Conservation (phyloP, 2,797 vertebrate genomes). For the Podargus strigoides region DNA sequence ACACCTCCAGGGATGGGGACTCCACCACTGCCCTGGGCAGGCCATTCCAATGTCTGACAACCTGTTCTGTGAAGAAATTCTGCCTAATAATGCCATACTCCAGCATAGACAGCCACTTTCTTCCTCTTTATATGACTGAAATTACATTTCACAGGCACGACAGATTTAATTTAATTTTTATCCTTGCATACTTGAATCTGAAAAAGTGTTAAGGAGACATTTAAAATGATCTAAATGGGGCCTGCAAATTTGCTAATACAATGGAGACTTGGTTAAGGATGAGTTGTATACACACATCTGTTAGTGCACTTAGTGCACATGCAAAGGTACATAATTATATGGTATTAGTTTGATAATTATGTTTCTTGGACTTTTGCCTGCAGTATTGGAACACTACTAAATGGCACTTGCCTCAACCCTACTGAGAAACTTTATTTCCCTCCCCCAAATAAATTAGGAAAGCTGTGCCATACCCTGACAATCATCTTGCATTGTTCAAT, state of each 20-base stretch:
- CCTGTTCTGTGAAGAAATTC: no score
- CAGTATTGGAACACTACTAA: neutral
- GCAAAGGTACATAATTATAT: neutral
- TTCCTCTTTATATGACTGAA: neutral
- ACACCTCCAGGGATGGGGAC: no score
- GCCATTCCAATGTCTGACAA: no score
- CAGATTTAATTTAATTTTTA: neutral
- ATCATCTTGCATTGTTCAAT: neutral
- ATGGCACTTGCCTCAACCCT: no score
- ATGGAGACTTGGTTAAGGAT: neutral
- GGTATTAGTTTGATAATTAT: neutral
- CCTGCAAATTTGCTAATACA: neutral
- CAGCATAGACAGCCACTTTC: neutral
- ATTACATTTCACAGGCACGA: neutral
- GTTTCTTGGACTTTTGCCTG: neutral
- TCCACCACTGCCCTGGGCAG: no score
- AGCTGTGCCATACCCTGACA: neutral
- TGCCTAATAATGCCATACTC: neutral
- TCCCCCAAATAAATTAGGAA: neutral
- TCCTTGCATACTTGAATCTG: neutral
- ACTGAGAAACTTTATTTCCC: neutral
- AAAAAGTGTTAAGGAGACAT: neutral
- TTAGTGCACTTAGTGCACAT: neutral
- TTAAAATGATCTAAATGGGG: neutral
- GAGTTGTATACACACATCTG: neutral